A percentile compares a stretch with the other conserved stretches of the same genome.
Conservation (phyloP, 2,888 invertebrate genomes). For the Brenthis daphne region DNA sequence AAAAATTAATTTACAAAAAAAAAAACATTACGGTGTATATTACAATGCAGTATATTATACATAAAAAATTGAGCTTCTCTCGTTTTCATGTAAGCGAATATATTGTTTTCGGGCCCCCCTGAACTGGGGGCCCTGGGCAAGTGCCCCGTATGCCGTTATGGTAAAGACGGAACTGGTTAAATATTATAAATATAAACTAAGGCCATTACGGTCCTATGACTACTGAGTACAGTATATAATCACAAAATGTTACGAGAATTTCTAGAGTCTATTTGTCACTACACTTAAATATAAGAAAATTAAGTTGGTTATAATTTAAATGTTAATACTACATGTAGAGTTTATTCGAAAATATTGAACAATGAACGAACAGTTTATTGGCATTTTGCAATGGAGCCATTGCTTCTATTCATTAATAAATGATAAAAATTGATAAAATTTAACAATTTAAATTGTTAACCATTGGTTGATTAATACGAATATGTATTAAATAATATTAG, state of each 20-base stretch:
- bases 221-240: slow-evolving; percentile 16
- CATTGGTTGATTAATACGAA: no score
- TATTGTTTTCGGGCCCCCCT: no score
- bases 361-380: not conserved
- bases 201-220: slow-evolving; percentile 24
- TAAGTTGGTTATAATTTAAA: no score
- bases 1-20: no score
- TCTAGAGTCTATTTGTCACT: slow-evolving; percentile 17
- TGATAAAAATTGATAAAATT: not conserved
- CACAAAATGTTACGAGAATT: not conserved
- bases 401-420: not conserved
- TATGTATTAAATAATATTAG: no score
- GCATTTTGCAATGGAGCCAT: slow-evolving; percentile 1
- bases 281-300: slow-evolving; percentile 6
- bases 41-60: no score
- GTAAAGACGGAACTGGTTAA: not conserved
- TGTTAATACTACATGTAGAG: not conserved
- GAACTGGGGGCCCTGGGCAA: no score
- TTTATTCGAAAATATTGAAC: not conserved
- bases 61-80: no score
- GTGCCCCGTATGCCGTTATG: no score
- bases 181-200: slow-evolving; percentile 16
- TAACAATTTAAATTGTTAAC: no score
- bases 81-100: no score
- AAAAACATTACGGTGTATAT: no score